Percentiles rank a stretch among this genome's conserved stretches.
Evolutionary conservation across 2,888 invertebrate genomes (phyloP).

Genomic region (Notocelia uddmanniana): DNA sequence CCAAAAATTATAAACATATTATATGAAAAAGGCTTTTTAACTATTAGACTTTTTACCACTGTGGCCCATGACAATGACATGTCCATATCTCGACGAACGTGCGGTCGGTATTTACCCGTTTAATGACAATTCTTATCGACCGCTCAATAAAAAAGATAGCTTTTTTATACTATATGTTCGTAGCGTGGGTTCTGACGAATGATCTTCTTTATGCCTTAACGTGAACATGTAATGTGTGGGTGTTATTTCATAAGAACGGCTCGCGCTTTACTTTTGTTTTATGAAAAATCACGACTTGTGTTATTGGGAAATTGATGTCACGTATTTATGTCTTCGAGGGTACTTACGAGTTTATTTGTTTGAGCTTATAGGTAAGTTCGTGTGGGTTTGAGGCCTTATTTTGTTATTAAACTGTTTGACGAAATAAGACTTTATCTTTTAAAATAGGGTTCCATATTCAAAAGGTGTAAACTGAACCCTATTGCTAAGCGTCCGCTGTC

Average conservation of each 20-base stretch:
- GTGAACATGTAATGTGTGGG: slow-evolving; percentile 49
- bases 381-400: slow-evolving; percentile 40
- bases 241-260: slow-evolving; percentile 45
- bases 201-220: slow-evolving; percentile 48
- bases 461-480: no score
- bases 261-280: slow-evolving; percentile 50
- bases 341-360: slow-evolving; percentile 40
- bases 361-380: slow-evolving; percentile 7
- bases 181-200: slow-evolving; percentile 51
- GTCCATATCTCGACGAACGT: neutral
- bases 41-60: neutral
- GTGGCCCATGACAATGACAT: neutral
- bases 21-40: neutral
- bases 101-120: slow-evolving; percentile 5
- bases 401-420: slow-evolving; percentile 8
- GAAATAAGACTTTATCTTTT: neutral
- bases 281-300: slow-evolving; percentile 45
- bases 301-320: slow-evolving; percentile 44
- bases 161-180: slow-evolving; percentile 5
- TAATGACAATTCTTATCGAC: slow-evolving; percentile 42
- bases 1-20: neutral
- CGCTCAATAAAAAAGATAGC: slow-evolving; percentile 42
- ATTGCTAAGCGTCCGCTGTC: no score
- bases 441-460: no score
- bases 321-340: slow-evolving; percentile 40